phyloP scores from a whole-genome alignment of 2,888 invertebrate genomes.

The Troglohyphantes excavatus region DNA sequence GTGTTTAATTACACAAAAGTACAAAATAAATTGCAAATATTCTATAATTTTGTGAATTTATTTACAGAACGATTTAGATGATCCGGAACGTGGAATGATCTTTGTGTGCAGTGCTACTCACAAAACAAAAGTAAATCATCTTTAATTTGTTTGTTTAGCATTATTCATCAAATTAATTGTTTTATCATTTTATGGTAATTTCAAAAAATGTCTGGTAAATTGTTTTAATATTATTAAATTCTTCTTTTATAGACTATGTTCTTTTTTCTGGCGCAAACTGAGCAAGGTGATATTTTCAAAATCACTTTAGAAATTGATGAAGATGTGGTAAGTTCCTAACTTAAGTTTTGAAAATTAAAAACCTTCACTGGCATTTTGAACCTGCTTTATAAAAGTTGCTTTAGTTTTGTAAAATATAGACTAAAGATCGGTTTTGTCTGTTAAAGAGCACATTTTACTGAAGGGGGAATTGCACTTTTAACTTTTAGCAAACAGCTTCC shows the following conservation, averaged over 20 bases:
- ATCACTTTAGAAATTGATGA: slow-evolving; percentile 98
- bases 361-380: no score
- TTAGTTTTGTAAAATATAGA: no score
- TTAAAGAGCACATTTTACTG: no score
- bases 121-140: slow-evolving; percentile 93
- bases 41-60: no score
- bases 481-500: no score
- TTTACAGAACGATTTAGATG: slow-evolving; percentile 94
- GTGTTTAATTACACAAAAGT: no score
- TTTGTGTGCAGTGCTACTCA: slow-evolving; percentile 99
- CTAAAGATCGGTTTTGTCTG: no score
- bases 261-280: slow-evolving; percentile 99
- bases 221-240: background rate
- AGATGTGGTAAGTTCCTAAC: slow-evolving; percentile 88
- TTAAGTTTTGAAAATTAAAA: no score
- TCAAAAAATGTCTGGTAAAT: background rate
- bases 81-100: slow-evolving; percentile 99
- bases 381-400: no score
- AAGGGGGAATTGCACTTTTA: no score
- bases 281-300: slow-evolving; percentile 98
- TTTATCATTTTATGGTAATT: no score
- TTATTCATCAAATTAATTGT: background rate
- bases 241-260: slow-evolving; percentile 90
- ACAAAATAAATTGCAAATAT: no score
- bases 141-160: background rate